Percentiles rank a stretch among this genome's conserved stretches.
Evolutionary conservation across 2,113 vertebrate species (phyloP).

Genomic region (Aythya baeri): DNA sequence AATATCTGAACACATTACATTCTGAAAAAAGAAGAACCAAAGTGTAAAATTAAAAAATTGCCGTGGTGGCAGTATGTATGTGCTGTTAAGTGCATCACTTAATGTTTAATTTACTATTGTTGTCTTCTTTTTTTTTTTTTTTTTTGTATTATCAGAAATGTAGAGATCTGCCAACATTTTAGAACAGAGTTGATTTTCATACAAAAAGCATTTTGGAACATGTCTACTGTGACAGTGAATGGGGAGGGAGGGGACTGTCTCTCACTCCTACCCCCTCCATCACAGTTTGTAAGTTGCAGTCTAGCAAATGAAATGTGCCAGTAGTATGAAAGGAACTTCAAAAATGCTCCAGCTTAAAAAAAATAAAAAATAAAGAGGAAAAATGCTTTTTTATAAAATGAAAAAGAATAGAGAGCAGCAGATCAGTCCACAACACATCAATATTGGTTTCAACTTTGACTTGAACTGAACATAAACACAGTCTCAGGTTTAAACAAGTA

Average conservation of each 20-base stretch:
- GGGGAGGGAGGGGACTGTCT: background rate
- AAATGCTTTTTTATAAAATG: background rate
- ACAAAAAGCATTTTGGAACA: background rate
- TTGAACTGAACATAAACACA: background rate
- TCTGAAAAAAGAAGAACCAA: background rate
- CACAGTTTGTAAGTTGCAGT: background rate
- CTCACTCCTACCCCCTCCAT: background rate
- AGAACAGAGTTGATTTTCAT: slow-evolving; percentile 2
- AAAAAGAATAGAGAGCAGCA: background rate
- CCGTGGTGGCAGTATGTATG: background rate
- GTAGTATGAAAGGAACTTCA: background rate
- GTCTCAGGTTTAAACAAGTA: background rate
- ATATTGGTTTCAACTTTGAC: background rate
- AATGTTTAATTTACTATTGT: slow-evolving; percentile 1
- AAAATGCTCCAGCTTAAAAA: background rate
- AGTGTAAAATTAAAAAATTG: background rate
- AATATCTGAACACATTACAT: background rate
- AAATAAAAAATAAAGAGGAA: background rate
- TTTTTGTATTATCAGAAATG: background rate
- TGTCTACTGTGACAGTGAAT: background rate
- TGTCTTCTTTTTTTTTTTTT: background rate
- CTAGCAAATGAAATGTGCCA: background rate
- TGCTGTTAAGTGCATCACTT: background rate
- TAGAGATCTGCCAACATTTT: slow-evolving; percentile 17
- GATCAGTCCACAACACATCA: background rate